Evolutionary conservation across 1,140 invertebrate genomes (phyloP).

Genomic region (Polyergus mexicanus): DNA sequence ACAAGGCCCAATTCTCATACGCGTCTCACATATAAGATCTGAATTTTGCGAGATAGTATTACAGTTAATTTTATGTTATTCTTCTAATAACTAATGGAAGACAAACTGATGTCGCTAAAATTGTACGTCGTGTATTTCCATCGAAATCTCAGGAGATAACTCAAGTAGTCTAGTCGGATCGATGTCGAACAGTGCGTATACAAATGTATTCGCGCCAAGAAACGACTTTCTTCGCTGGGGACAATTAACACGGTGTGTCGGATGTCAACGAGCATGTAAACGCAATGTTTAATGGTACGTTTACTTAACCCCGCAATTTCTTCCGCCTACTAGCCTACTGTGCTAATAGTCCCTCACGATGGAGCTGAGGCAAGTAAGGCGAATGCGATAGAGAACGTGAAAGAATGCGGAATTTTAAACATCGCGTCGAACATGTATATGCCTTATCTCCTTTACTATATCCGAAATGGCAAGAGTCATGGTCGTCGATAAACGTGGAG

Average conservation of each 20-base stretch:
- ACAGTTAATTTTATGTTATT: slow-evolving; percentile 41
- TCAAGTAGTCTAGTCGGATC: neutral
- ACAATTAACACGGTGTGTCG: slow-evolving; percentile 20
- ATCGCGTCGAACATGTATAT: neutral
- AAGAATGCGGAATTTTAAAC: slow-evolving; percentile 47
- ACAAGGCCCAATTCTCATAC: slow-evolving; percentile 45
- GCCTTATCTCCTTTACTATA: neutral
- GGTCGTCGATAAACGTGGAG: slow-evolving; percentile 1
- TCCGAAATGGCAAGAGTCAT: slow-evolving; percentile 50
- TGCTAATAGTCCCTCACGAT: neutral
- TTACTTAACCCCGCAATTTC: slow-evolving; percentile 27
- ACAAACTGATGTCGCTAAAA: neutral
- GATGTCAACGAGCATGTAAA: slow-evolving; percentile 43
- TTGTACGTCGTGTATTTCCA: neutral
- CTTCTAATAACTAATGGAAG: neutral
- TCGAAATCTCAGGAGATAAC: slow-evolving; percentile 5
- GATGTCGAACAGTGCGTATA: neutral
- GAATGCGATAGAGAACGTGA: neutral
- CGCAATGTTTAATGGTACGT: neutral
- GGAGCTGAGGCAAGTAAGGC: neutral
- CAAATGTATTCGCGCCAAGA: neutral
- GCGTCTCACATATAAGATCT: neutral
- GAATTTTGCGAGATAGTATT: neutral
- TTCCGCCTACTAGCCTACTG: slow-evolving; percentile 47
- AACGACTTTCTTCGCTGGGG: slow-evolving; percentile 39